Conservation (phyloP, 2,888 invertebrate species). For the Cryptocephalus moraei region DNA sequence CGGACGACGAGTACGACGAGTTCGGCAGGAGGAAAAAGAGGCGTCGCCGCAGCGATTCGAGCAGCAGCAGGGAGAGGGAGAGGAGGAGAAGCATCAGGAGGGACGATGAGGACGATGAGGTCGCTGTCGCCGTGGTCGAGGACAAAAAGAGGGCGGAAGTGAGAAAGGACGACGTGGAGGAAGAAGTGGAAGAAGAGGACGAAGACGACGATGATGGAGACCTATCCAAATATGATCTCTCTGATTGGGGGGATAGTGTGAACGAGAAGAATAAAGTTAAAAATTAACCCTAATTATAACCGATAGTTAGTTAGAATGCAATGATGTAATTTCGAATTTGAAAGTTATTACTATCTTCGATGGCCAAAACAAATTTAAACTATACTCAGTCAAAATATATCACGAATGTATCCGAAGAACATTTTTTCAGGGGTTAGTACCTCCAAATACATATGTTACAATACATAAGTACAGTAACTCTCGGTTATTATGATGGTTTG, state of each 20-base stretch:
- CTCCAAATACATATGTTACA: too few relatives aligned
- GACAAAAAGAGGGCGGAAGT: conserved; percentile 15
- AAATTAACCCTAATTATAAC: too few relatives aligned
- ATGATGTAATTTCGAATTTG: too few relatives aligned
- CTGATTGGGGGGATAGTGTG: conserved; percentile 41
- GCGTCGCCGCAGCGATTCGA: conserved; percentile 5
- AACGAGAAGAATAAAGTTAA: conserved; percentile 1
- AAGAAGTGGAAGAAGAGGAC: conserved; percentile 42
- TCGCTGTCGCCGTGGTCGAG: conserved; percentile 45
- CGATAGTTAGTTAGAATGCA: too few relatives aligned
- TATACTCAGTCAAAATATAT: too few relatives aligned
- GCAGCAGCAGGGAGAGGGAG: conserved; percentile 7
- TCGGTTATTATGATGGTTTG: too few relatives aligned
- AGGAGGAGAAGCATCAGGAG: conserved; percentile 1
- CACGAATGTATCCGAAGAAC: too few relatives aligned
- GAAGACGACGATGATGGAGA: conserved; percentile 46
- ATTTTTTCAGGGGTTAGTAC: too few relatives aligned
- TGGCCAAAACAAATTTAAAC: too few relatives aligned
- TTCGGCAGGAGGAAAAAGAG: conserved; percentile 36
- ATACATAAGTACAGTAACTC: too few relatives aligned
- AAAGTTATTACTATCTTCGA: too few relatives aligned
- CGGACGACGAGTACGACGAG: conserved; percentile 95
- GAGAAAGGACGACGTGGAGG: conserved; percentile 18
- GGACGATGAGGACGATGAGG: conserved; percentile 32
- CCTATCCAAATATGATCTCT: conserved; percentile 47